Conservation (phyloP, 2,888 invertebrate species). For the Drosophila longiperda region DNA sequence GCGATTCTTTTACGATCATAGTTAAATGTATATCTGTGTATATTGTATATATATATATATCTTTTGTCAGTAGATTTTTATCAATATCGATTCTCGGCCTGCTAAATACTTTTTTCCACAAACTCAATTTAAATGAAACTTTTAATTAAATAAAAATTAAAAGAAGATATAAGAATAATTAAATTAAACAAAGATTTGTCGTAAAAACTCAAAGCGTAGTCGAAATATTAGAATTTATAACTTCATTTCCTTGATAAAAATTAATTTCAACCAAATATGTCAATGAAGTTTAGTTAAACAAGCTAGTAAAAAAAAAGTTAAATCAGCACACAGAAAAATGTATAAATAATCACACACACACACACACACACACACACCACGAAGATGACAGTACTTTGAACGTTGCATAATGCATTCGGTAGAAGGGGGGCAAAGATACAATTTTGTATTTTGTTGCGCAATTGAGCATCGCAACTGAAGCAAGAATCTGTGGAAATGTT, state of each 20-base stretch:
- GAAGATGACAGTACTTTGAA: conserved; percentile 12
- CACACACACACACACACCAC: conserved; percentile 10
- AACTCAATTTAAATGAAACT: neutral
- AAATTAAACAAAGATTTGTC: neutral
- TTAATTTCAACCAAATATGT: conserved; percentile 48
- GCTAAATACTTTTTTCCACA: neutral
- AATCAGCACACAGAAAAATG: conserved; percentile 15
- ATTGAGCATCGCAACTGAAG: conserved; percentile 76
- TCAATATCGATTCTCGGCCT: neutral
- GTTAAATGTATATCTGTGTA: neutral
- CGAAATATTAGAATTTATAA: neutral
- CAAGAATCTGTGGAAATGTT: conserved; percentile 56
- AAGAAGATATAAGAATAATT: neutral
- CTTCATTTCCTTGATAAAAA: neutral
- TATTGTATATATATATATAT: neutral
- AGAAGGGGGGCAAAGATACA: conserved; percentile 39
- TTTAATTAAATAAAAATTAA: neutral
- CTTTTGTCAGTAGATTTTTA: no score
- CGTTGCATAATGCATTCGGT: conserved; percentile 57
- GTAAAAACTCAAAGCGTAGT: neutral
- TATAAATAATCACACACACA: conserved; percentile 17
- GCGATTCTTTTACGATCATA: neutral
- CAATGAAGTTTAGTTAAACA: conserved; percentile 34
- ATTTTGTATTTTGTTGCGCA: conserved; percentile 77
- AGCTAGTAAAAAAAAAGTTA: conserved; percentile 42